Evolutionary conservation across 37 sponge, comb jelly and placozoan species (phyloP).

Genomic region (Aplysina aerophoba): DNA sequence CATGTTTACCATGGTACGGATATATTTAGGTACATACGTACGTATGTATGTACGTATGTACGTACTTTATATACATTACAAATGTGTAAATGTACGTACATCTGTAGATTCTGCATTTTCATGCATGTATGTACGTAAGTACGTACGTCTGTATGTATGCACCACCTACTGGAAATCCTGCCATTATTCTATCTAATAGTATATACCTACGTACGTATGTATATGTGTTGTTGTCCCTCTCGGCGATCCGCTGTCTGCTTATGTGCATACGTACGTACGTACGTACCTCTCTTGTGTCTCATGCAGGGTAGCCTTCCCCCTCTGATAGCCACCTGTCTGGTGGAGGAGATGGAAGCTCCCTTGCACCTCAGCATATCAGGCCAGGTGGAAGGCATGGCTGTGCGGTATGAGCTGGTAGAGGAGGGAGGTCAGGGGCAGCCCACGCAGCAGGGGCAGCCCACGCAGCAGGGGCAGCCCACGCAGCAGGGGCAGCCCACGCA

Average conservation of each 20-base stretch:
- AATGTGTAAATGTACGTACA: no score
- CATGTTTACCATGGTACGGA: neutral
- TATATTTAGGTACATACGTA: neutral
- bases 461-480: no score
- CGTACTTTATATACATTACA: no score
- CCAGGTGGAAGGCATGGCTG: constrained; percentile 56
- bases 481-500: no score
- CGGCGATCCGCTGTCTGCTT: no score
- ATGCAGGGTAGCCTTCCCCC: neutral
- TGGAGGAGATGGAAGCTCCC: constrained; percentile 54
- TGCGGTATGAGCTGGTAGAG: constrained; percentile 35
- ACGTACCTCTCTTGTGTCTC: neutral
- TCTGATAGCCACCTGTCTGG: constrained; percentile 35
- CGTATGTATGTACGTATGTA: neutral
- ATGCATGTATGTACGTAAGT: no score
- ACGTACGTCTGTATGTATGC: no score
- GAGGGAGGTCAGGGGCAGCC: neutral
- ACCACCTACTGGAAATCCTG: no score
- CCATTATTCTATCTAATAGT: no score
- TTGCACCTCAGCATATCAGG: constrained; percentile 52
- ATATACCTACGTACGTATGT: neutral
- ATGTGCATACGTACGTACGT: no score
- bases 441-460: neutral
- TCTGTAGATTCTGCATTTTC: no score
- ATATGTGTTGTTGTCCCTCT: neutral